phyloP scores from a whole-genome alignment of 2,113 vertebrate species.

The Amia ocellicauda region DNA sequence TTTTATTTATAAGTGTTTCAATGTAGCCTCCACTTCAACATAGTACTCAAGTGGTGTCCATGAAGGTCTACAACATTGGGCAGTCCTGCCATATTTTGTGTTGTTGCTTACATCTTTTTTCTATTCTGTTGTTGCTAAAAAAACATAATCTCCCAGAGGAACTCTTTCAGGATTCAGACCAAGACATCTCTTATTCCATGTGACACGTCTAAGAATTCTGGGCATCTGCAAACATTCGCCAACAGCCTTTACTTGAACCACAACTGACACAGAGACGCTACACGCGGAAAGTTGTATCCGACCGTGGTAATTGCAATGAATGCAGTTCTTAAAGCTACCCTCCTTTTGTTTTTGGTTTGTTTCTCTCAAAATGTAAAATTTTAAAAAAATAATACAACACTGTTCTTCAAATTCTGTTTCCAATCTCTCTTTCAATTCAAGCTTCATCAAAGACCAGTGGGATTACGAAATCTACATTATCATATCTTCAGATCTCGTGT shows the following conservation, averaged over 20 bases:
- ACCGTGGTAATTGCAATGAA: slow-evolving; percentile 45
- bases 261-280: too few species aligned
- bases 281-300: too few species aligned
- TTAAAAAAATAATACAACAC: slow-evolving; percentile 18
- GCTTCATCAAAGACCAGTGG: too few species aligned
- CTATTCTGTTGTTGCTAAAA: too few species aligned
- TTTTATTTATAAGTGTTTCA: slow-evolving; percentile 53
- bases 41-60: slow-evolving; percentile 40
- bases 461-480: too few species aligned
- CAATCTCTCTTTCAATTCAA: too few species aligned
- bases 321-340: slow-evolving; percentile 36
- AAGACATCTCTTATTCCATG: not conserved
- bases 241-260: too few species aligned
- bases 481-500: too few species aligned
- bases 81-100: not conserved
- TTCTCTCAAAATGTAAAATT: slow-evolving; percentile 23
- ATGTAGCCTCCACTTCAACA: slow-evolving; percentile 40
- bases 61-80: slow-evolving; percentile 36
- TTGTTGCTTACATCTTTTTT: too few species aligned
- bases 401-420: too few species aligned
- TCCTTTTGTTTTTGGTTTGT: slow-evolving; percentile 19
- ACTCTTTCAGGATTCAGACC: slow-evolving; percentile 6
- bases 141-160: too few species aligned
- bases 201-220: slow-evolving; percentile 1
- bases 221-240: not conserved